Base-by-base conservation (phyloP, 2,113 vertebrate genomes). In the Spea multiplicata region DNA sequence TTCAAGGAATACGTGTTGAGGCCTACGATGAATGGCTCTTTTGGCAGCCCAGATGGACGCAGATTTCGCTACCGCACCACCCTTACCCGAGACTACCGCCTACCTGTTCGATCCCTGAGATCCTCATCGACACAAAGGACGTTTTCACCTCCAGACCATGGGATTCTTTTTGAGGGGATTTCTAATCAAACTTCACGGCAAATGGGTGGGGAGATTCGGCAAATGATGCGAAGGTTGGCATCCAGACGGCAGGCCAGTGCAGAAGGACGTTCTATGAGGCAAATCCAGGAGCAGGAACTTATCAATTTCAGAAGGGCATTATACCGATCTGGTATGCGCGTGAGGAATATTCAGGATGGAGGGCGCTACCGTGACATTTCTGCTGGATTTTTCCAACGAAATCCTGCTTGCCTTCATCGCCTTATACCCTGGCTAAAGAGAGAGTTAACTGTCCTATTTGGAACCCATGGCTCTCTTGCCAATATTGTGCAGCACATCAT, bases 341-440 rank as follows among this genome's bases (percentile, higher is more conserved):
- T 95, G 50, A 88, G 91, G 46, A 89, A 82, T 17, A 90, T 99
- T 67, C 92, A 93, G 52, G 97, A 97, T 45, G 94, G 95, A 0
- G 96, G 96, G 0, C 95, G 95, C 3, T 95, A 91, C 8, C 82
- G 96, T 13, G 94, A 99, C 75, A 94, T 93, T 66, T 95, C 97
- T 0, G 94, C 97, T 0, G 94, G 96, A 75, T 99, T 99, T 82
- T 99, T 96, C 62, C 89, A 88, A 70, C 90, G 85, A 81, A 99
- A 99, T 84, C 94, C 96, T 0, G 96, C 96, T 30, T 98, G 97
- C 82, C 91, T 99, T 17, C 97, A 99, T 76, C 91, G 97, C 71
- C 83, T 98, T 76, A 86, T 97, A 44, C 94, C 97, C 0, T 99
- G 96, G 96, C 8, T 99, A 67, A 97, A 96, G 81, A 88, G 96